Evolutionary conservation across 2,888 invertebrate genomes (phyloP).

Genomic region (Peribatodes rhomboidaria): DNA sequence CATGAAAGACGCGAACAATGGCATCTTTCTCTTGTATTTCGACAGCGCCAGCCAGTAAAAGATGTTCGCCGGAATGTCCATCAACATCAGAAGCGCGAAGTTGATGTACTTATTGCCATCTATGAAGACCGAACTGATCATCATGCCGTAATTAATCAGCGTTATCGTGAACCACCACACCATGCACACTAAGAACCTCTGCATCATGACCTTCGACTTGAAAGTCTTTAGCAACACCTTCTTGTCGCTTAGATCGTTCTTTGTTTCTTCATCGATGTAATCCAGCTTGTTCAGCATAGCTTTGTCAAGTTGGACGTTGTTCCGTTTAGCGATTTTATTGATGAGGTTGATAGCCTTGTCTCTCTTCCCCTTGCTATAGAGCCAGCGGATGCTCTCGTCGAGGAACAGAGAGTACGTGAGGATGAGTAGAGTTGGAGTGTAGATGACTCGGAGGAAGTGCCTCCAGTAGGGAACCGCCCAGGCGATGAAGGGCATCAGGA

Average conservation of each 20-base stretch:
- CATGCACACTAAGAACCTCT: conserved; percentile 75
- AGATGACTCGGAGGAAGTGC: conserved; percentile 75
- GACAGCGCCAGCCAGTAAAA: conserved; percentile 78
- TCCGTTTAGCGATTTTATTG: conserved; percentile 74
- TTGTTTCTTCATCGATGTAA: conserved; percentile 66
- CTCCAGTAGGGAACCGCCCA: conserved; percentile 81
- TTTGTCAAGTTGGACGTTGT: conserved; percentile 67
- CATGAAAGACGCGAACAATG: conserved; percentile 70
- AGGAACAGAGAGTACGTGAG: conserved; percentile 74
- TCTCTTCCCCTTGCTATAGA: conserved; percentile 77
- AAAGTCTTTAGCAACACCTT: conserved; percentile 75
- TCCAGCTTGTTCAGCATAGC: conserved; percentile 65
- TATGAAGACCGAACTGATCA: conserved; percentile 80
- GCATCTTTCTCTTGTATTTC: conserved; percentile 73
- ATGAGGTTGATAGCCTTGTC: conserved; percentile 68
- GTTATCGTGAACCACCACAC: conserved; percentile 84
- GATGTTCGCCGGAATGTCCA: conserved; percentile 80
- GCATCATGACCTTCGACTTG: conserved; percentile 76
- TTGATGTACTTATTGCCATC: conserved; percentile 80
- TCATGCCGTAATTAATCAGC: conserved; percentile 82
- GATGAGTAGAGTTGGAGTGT: conserved; percentile 76
- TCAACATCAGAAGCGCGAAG: conserved; percentile 77
- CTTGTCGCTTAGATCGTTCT: conserved; percentile 61
- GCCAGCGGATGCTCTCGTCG: conserved; percentile 81
- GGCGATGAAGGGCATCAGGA: conserved; percentile 77